These are phyloP conservation scores for Heliconius melpomene DNA, from an alignment of 1,140 invertebrate species.

Conservation along the genomic window DNA sequence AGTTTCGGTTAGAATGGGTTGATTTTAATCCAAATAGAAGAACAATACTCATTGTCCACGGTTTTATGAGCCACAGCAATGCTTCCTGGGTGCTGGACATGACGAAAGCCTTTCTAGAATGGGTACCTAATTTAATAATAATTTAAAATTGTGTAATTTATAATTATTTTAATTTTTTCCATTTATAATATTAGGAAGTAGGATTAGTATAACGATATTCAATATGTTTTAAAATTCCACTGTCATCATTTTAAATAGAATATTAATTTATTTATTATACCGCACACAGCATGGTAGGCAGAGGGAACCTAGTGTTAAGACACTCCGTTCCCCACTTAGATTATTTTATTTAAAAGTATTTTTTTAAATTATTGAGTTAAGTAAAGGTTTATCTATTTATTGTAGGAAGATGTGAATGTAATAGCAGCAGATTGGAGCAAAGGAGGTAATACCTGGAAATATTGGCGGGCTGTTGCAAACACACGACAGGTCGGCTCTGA, in stretches of 20 bases:
- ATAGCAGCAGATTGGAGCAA: slow-evolving; percentile 83
- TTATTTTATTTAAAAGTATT: background rate
- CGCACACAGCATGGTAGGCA: too few relatives aligned
- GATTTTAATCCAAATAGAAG: slow-evolving; percentile 77
- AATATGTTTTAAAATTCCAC: too few relatives aligned
- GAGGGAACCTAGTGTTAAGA: too few relatives aligned
- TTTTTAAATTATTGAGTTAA: background rate
- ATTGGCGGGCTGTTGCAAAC: slow-evolving; percentile 82
- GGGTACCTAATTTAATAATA: slow-evolving; percentile 54
- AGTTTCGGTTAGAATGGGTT: slow-evolving; percentile 83
- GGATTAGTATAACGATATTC: too few relatives aligned
- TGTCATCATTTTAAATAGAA: too few relatives aligned
- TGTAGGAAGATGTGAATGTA: slow-evolving; percentile 81
- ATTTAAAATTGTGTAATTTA: background rate
- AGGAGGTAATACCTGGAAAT: slow-evolving; percentile 83
- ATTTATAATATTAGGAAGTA: too few relatives aligned
- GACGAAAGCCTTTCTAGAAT: slow-evolving; percentile 78
- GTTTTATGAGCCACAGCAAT: slow-evolving; percentile 82
- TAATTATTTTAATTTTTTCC: too few relatives aligned
- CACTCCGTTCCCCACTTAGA: too few relatives aligned
- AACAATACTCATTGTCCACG: slow-evolving; percentile 82
- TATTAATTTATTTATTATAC: too few relatives aligned
- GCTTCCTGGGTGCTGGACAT: slow-evolving; percentile 80
- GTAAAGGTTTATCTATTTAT: background rate
- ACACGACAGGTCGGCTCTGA: slow-evolving; percentile 80